These are phyloP conservation scores for Alfaro cultratus DNA, from an alignment of 2,797 vertebrate species.

Conservation along the genomic window DNA sequence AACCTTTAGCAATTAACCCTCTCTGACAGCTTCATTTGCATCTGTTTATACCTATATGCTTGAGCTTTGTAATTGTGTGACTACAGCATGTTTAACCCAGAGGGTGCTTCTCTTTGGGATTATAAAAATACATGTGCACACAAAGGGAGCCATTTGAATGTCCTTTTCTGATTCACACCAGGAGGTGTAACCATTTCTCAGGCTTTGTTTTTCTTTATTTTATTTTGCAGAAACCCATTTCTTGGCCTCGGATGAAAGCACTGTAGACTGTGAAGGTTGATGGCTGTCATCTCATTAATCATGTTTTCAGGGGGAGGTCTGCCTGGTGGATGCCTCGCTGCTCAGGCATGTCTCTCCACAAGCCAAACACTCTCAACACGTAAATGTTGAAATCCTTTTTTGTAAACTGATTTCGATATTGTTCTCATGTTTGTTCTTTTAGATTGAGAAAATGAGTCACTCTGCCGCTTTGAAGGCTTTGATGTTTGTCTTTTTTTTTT, in stretches of 20 bases:
- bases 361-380: not conserved
- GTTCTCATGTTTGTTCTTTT: not conserved
- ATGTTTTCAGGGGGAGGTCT: constrained; percentile 54
- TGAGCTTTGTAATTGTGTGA: not conserved
- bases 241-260: constrained; percentile 68
- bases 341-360: not conserved
- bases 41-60: not conserved
- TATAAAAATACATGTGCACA: constrained; percentile 7
- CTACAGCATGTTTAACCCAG: constrained; percentile 2
- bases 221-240: constrained; percentile 25
- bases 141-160: constrained; percentile 52
- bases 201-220: not conserved
- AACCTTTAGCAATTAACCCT: not conserved
- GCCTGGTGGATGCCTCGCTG: constrained; percentile 36
- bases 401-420: not conserved
- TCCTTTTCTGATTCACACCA: constrained; percentile 44
- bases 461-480: not conserved
- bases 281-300: constrained; percentile 72
- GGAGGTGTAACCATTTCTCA: constrained; percentile 4
- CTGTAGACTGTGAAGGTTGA: constrained; percentile 58
- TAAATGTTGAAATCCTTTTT: not conserved
- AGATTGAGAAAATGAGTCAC: constrained; percentile 3
- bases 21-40: constrained; percentile 3
- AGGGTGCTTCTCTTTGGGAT: not conserved
- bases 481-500: not conserved